phyloP scores from a whole-genome alignment of 2,113 vertebrate genomes.

The Grantiella picta region DNA sequence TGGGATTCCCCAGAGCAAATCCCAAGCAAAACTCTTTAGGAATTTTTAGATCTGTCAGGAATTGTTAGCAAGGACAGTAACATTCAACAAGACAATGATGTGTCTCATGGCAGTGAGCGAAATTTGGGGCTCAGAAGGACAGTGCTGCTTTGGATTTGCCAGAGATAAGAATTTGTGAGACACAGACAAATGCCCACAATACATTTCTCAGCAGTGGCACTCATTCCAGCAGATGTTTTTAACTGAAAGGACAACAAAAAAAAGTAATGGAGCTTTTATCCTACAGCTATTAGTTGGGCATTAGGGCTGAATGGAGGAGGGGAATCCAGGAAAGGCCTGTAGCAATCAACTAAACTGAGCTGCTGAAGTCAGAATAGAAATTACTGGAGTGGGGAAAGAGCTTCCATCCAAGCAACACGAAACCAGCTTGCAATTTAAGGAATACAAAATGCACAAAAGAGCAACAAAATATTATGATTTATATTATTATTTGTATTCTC shows the following conservation, averaged over 20 bases:
- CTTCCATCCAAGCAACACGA: not conserved
- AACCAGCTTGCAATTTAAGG: not conserved
- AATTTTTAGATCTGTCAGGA: not conserved
- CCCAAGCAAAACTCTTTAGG: not conserved
- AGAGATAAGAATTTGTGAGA: not conserved
- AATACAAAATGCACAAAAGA: not conserved
- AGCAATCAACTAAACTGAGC: not conserved
- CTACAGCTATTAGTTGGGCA: not conserved
- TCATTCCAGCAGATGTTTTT: not conserved
- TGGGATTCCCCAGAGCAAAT: not conserved
- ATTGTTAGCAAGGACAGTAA: not conserved
- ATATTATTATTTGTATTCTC: not conserved
- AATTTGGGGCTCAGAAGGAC: not conserved
- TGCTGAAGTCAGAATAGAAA: not conserved
- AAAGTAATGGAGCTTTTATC: not conserved
- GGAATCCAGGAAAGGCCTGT: not conserved
- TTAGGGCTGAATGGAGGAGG: not conserved
- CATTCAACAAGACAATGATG: accelerated
- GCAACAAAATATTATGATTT: not conserved
- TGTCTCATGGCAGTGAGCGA: accelerated
- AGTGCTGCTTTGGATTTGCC: not conserved
- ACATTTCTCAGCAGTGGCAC: not conserved
- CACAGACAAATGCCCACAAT: not conserved
- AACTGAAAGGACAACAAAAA: not conserved
- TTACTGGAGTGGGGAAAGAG: not conserved